A percentile compares a stretch with the other conserved stretches of the same genome.
These are phyloP conservation scores for Caenorhabditis brenneri DNA, from an alignment of 1,140 invertebrate genomes.

Conservation along the genomic window DNA sequence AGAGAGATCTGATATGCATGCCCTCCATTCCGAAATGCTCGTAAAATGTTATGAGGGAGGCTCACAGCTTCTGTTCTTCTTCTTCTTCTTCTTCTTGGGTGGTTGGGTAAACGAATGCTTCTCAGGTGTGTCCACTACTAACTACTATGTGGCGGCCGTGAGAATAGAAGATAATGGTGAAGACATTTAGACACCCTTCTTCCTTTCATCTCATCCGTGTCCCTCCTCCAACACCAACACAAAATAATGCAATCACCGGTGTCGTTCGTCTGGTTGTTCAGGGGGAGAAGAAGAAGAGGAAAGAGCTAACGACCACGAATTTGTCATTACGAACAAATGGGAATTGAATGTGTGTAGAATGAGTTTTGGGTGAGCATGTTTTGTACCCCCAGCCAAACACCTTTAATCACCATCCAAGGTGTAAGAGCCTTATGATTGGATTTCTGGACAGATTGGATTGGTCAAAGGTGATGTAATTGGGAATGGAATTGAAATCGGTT, in stretches of 20 bases:
- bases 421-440: too few relatives aligned
- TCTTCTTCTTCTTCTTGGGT: too few relatives aligned
- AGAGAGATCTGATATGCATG: slow-evolving; percentile 13
- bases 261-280: background rate
- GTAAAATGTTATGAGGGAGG: slow-evolving; percentile 8
- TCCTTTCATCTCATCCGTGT: background rate
- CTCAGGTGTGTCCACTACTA: background rate
- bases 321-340: slow-evolving; percentile 29
- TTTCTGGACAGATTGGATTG: too few relatives aligned
- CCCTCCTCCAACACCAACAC: background rate
- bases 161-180: slow-evolving; percentile 22
- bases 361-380: background rate
- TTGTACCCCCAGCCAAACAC: background rate
- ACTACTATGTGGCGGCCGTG: background rate
- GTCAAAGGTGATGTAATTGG: too few relatives aligned
- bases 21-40: background rate
- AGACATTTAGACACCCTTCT: slow-evolving; percentile 11
- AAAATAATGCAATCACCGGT: slow-evolving; percentile 37
- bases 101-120: slow-evolving; percentile 12
- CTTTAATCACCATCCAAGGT: background rate
- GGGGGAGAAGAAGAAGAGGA: background rate
- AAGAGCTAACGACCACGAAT: slow-evolving; percentile 28
- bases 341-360: background rate
- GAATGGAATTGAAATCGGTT: too few relatives aligned
- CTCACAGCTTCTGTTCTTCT: slow-evolving; percentile 11